Evolutionary conservation across 2,113 vertebrate species (phyloP).

Genomic region (Platysteira castanea): DNA sequence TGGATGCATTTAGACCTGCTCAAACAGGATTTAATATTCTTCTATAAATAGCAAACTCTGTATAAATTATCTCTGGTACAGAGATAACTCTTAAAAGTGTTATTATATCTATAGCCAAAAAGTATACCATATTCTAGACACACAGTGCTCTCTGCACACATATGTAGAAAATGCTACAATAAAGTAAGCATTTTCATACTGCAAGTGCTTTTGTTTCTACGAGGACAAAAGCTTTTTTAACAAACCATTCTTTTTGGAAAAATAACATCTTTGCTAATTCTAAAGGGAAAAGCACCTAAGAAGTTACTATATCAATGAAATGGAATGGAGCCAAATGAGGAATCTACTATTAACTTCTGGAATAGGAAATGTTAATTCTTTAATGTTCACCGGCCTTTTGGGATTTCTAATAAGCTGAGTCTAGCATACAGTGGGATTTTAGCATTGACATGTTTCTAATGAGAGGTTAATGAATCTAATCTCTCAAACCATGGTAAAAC

Average conservation of each 20-base stretch:
- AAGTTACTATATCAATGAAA: not conserved
- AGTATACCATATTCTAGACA: not conserved
- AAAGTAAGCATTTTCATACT: not conserved
- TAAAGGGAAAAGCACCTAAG: not conserved
- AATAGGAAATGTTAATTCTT: conserved; percentile 17
- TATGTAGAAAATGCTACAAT: not conserved
- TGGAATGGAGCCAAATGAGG: not conserved
- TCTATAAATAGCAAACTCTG: not conserved
- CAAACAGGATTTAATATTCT: not conserved
- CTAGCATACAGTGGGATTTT: conserved; percentile 5
- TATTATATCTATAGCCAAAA: not conserved
- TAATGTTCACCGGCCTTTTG: not conserved
- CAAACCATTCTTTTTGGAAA: not conserved
- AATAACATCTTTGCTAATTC: not conserved
- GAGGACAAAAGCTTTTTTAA: not conserved
- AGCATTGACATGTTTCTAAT: conserved; percentile 41
- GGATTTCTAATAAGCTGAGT: conserved; percentile 36
- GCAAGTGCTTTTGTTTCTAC: not conserved
- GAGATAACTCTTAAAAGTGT: not conserved
- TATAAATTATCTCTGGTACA: not conserved
- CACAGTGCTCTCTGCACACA: not conserved
- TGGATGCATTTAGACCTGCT: not conserved
- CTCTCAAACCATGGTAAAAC: conserved; percentile 12
- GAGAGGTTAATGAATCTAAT: conserved; percentile 63
- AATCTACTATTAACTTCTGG: conserved; percentile 3